A percentile compares a stretch with the other conserved stretches of the same genome.
Conservation (phyloP, 2,113 vertebrate genomes). For the Rutilus rutilus region DNA sequence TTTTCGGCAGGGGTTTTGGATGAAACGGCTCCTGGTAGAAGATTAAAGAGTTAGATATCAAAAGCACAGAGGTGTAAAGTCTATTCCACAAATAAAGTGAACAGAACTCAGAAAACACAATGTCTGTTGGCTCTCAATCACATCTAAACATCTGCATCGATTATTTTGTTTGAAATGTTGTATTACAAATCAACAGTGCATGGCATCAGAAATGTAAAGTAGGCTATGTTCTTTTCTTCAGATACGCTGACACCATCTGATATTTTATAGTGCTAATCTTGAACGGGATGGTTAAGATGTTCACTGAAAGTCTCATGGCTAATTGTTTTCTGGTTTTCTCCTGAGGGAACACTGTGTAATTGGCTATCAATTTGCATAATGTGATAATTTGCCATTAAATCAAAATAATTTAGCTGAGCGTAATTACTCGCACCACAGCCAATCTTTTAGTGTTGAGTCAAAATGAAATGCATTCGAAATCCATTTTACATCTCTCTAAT, state of each 20-base stretch:
- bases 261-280: neutral
- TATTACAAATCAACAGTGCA: neutral
- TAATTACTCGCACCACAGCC: constrained; percentile 14
- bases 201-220: neutral
- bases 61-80: constrained; percentile 81
- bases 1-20: constrained; percentile 45
- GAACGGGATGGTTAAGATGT: neutral
- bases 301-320: neutral
- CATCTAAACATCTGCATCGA: neutral
- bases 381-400: constrained; percentile 5
- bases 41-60: constrained; percentile 64
- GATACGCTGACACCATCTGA: neutral
- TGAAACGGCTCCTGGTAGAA: constrained; percentile 36
- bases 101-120: constrained; percentile 63
- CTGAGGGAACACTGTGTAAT: constrained; percentile 2
- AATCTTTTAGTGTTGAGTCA: neutral
- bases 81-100: constrained; percentile 80
- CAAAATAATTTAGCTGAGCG: constrained; percentile 6
- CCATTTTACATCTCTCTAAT: neutral
- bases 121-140: constrained; percentile 38
- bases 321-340: constrained; percentile 1
- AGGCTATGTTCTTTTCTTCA: neutral
- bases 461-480: neutral
- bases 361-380: constrained; percentile 2
- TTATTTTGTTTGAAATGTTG: neutral